Conservation (phyloP, 2,113 vertebrate species). For the Heterotilapia buettikoferi region DNA sequence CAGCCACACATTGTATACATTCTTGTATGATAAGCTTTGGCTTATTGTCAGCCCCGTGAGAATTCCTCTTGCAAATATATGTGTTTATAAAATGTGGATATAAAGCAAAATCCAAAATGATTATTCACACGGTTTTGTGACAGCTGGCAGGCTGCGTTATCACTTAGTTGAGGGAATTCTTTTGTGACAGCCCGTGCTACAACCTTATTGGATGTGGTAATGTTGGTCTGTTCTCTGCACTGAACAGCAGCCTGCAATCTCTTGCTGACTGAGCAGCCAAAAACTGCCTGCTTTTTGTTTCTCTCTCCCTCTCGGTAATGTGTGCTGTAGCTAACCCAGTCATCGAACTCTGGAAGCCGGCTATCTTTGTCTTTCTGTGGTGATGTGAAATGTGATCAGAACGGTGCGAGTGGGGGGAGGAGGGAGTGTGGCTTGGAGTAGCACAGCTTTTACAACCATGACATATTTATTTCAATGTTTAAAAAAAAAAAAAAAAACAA, state of each 20-base stretch:
- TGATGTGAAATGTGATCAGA: constrained; percentile 71
- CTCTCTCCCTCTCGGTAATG: constrained; percentile 43
- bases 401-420: constrained; percentile 41
- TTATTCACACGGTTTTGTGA: not conserved
- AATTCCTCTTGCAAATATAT: not conserved
- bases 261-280: constrained; percentile 71
- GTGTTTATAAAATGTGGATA: not conserved
- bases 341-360: constrained; percentile 55
- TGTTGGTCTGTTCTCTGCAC: constrained; percentile 38
- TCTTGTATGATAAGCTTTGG: not conserved
- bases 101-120: not conserved
- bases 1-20: not conserved
- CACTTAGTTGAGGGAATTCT: constrained; percentile 40
- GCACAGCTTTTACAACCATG: constrained; percentile 15
- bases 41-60: not conserved
- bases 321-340: constrained; percentile 50
- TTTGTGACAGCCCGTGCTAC: constrained; percentile 45
- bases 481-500: not conserved
- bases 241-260: constrained; percentile 56
- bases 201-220: constrained; percentile 51
- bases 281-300: constrained; percentile 70
- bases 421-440: constrained; percentile 31
- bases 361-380: constrained; percentile 67
- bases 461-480: not conserved
- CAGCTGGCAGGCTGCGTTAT: not conserved